These are phyloP conservation scores for Hypanus sabinus DNA, from an alignment of 2,113 vertebrate species.

Conservation along the genomic window DNA sequence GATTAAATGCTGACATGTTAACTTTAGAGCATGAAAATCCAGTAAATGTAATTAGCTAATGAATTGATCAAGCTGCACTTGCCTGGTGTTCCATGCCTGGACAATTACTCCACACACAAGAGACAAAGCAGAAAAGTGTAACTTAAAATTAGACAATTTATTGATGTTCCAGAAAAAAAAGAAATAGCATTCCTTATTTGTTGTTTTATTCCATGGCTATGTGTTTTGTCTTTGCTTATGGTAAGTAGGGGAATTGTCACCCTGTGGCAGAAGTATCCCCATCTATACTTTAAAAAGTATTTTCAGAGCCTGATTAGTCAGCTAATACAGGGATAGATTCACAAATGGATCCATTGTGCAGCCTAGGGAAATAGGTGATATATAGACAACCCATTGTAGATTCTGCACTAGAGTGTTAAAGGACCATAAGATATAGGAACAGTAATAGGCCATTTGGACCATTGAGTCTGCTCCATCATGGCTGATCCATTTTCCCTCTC, in stretches of 20 bases:
- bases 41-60: slow-evolving; percentile 19
- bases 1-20: slow-evolving; percentile 29
- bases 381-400: too few relatives aligned
- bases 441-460: too few relatives aligned
- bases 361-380: too few relatives aligned
- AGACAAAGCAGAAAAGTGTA: too few relatives aligned
- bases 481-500: too few relatives aligned
- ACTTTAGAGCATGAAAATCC: neutral
- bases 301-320: neutral
- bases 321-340: too few relatives aligned
- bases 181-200: neutral
- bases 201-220: neutral
- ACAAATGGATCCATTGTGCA: too few relatives aligned
- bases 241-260: neutral
- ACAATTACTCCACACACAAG: neutral
- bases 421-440: too few relatives aligned
- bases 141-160: neutral
- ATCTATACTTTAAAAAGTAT: neutral
- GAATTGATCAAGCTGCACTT: neutral
- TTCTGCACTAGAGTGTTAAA: too few relatives aligned
- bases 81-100: neutral
- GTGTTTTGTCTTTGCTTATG: neutral
- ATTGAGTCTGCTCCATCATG: too few relatives aligned
- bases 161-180: neutral
- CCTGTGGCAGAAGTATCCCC: neutral